phyloP scores from a whole-genome alignment of 2,888 invertebrate species.

The Ectropis crepuscularia region DNA sequence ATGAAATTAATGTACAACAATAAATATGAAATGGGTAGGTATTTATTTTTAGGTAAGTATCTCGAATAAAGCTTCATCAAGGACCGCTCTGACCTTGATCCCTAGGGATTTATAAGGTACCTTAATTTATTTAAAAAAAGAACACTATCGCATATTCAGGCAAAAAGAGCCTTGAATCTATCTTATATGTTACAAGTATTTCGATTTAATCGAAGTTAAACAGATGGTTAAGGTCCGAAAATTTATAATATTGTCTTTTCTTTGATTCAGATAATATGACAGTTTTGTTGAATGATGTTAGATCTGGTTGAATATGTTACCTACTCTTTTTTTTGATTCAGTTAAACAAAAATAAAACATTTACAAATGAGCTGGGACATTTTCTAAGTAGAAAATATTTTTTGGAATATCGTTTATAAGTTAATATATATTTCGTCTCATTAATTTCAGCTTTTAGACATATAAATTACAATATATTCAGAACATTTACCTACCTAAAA shows the following conservation, averaged over 20 bases:
- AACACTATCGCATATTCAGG: conserved; percentile 22
- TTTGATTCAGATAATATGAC: no score
- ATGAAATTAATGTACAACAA: not conserved
- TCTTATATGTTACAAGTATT: conserved; percentile 13
- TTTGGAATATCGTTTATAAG: no score
- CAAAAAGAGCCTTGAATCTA: conserved; percentile 10
- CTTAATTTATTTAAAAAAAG: conserved; percentile 23
- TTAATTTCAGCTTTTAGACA: no score
- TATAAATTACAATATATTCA: no score
- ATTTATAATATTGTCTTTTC: not conserved
- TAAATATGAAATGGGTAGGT: not conserved
- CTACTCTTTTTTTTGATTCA: no score
- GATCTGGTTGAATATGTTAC: no score
- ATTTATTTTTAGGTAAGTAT: conserved; percentile 9
- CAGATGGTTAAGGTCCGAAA: not conserved
- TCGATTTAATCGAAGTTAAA: not conserved
- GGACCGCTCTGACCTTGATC: conserved; percentile 13
- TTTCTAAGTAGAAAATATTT: no score
- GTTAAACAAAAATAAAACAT: no score
- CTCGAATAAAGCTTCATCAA: not conserved
- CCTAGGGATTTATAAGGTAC: conserved; percentile 6
- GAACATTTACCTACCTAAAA: no score
- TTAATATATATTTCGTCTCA: no score
- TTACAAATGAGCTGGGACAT: no score
- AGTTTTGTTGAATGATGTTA: no score